A percentile compares a stretch with the other conserved stretches of the same genome.
These are phyloP conservation scores for Acrobasis consociella DNA, from an alignment of 2,888 invertebrate genomes.

Conservation along the genomic window DNA sequence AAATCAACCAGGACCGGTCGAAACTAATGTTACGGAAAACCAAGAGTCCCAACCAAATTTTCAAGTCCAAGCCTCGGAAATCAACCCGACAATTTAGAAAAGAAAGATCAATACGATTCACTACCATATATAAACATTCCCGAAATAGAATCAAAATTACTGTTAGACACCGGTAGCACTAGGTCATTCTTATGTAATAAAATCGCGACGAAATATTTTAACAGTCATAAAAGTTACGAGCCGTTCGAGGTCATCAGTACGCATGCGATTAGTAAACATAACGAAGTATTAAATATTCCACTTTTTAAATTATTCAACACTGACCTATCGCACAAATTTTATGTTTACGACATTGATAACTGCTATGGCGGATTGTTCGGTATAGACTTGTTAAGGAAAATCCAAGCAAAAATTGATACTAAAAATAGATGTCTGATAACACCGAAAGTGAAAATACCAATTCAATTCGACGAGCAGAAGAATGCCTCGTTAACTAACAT, in stretches of 20 bases:
- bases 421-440: no score
- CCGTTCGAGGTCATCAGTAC: not conserved
- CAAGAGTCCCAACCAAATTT: not conserved
- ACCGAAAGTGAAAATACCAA: no score
- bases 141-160: not conserved
- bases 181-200: not conserved
- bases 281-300: not conserved
- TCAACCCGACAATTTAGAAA: not conserved
- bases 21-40: not conserved
- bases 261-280: not conserved
- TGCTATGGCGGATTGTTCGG: no score
- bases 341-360: not conserved
- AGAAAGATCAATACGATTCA: not conserved
- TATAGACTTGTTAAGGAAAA: no score
- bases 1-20: not conserved
- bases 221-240: not conserved
- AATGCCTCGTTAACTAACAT: no score
- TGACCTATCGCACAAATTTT: not conserved
- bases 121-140: not conserved
- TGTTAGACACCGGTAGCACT: not conserved
- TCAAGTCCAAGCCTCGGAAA: not conserved
- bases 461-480: no score
- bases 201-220: not conserved
- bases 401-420: no score
- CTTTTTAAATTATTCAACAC: not conserved